Percentiles rank a stretch among this genome's conserved stretches.
phyloP scores from a whole-genome alignment of 2,113 vertebrate genomes.

The Bubalus kerabau region DNA sequence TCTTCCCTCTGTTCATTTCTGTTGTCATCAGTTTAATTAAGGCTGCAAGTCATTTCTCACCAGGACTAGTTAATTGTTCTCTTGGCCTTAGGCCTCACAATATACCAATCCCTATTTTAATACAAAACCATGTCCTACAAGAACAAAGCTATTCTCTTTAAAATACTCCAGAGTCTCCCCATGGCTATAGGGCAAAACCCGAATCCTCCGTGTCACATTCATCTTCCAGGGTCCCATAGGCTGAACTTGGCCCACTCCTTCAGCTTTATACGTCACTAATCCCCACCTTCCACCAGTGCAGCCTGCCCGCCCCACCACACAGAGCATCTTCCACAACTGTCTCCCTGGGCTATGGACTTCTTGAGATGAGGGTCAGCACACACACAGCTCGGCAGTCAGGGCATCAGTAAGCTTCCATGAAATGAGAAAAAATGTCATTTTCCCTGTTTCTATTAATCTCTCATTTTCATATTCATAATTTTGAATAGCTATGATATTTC shows the following conservation, averaged over 20 bases:
- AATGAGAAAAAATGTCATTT: background rate
- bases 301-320: rapidly evolving
- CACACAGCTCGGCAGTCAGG: background rate
- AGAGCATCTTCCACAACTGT: background rate
- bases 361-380: background rate
- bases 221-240: background rate
- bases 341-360: background rate
- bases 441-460: background rate
- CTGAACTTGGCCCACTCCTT: background rate
- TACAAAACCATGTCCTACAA: background rate
- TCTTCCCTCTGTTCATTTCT: background rate
- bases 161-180: too few species aligned
- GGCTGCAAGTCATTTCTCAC: background rate
- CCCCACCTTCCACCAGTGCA: background rate
- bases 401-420: background rate
- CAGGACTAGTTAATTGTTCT: background rate
- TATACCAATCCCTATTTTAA: background rate
- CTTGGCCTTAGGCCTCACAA: background rate
- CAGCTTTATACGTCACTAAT: background rate
- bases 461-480: background rate
- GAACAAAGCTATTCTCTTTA: background rate
- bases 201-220: background rate
- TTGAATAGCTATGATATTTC: background rate
- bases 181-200: background rate
- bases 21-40: background rate